Evolutionary conservation across 2,113 vertebrate species (phyloP).

Genomic region (Lanius ludovicianus): DNA sequence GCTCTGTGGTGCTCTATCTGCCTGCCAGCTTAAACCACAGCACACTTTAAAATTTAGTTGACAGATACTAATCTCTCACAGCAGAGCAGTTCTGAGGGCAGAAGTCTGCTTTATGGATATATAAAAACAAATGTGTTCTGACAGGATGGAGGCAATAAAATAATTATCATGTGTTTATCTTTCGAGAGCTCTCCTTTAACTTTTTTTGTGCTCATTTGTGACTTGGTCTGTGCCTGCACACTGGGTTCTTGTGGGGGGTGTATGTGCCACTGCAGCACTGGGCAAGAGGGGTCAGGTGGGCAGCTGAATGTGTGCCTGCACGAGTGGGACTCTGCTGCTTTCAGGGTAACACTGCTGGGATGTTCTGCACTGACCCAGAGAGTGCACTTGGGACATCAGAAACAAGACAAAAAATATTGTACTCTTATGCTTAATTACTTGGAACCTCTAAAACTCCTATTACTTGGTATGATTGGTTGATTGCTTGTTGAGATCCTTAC

Average conservation of each 20-base stretch:
- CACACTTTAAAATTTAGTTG: not conserved
- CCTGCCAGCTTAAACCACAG: not conserved
- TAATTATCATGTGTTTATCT: not conserved
- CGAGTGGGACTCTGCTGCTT: not conserved
- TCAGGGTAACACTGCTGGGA: not conserved
- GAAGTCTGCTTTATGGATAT: not conserved
- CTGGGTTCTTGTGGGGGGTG: fast-evolving
- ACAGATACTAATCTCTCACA: not conserved
- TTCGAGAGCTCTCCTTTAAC: not conserved
- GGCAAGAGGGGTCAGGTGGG: not conserved
- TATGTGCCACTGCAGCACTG: not conserved
- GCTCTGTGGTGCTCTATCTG: not conserved
- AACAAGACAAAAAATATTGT: not conserved
- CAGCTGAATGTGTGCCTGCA: not conserved
- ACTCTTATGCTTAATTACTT: not conserved
- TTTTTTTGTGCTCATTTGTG: not conserved
- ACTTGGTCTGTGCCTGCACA: not conserved
- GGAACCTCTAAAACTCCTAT: not conserved
- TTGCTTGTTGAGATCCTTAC: not conserved
- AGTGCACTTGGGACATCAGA: not conserved
- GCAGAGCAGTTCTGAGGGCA: not conserved
- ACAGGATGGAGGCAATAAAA: not conserved
- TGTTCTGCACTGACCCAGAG: not conserved
- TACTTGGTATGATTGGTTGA: not conserved
- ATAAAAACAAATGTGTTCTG: not conserved